These are phyloP conservation scores for Ceratina calcarata DNA, from an alignment of 1,140 invertebrate genomes.

Conservation along the genomic window DNA sequence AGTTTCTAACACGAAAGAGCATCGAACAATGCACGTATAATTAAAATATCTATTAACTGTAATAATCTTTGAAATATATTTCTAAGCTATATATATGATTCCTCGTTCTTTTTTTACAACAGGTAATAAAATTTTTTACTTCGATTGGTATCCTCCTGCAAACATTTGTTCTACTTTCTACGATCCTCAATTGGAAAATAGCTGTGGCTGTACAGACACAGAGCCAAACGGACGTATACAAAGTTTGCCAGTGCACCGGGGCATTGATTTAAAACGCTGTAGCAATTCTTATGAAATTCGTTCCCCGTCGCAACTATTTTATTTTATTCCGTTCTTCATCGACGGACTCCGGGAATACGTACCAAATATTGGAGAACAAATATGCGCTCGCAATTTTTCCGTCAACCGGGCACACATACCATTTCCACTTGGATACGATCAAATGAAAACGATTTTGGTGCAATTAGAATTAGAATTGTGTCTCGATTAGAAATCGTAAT, in stretches of 20 bases:
- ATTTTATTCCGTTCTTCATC: slow-evolving; percentile 11
- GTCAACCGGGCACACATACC: neutral
- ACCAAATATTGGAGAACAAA: slow-evolving; percentile 4
- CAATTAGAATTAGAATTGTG: slow-evolving; percentile 5
- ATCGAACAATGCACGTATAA: too few relatives aligned
- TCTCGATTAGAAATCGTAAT: slow-evolving; percentile 11
- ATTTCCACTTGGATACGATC: neutral
- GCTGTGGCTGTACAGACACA: neutral
- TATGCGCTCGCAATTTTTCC: neutral
- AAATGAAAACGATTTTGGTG: neutral
- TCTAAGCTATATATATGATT: too few relatives aligned
- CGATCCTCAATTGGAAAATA: neutral
- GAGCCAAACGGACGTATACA: too few relatives aligned
- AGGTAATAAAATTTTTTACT: too few relatives aligned
- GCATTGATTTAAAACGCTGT: slow-evolving; percentile 3
- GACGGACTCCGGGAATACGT: neutral
- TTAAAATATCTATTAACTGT: too few relatives aligned
- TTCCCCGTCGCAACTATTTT: neutral
- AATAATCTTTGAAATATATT: too few relatives aligned
- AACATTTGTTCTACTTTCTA: too few relatives aligned
- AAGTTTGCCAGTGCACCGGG: neutral
- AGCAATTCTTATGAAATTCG: slow-evolving; percentile 14
- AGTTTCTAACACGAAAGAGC: too few relatives aligned
- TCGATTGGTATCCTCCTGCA: too few relatives aligned
- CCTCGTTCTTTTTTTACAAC: too few relatives aligned